Evolutionary conservation across 1,140 invertebrate genomes (phyloP), one percentile per base, ranked within the genome.

Genomic region (Asbolus verrucosus): DNA sequence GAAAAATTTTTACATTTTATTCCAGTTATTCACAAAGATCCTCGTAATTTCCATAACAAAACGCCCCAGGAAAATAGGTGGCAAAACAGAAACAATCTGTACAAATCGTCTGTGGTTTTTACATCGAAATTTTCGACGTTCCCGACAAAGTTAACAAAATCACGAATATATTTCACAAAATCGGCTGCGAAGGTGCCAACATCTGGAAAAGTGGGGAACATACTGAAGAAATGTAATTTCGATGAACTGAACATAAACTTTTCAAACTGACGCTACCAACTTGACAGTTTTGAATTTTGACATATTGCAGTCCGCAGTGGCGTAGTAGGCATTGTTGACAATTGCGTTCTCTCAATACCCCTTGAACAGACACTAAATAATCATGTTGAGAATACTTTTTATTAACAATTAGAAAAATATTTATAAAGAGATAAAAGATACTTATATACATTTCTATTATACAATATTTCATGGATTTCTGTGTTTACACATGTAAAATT

Each of bases 51-150:
- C 75, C 72, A 76, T 43, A 78, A 46, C 11, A 78, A 65, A 2
- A 76, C 72, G 0, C 65, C 27, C 76, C 76, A 78, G 2, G 76
- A 78, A 19, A 78, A 78, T 24, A 78, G 62, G 31, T 78, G 76
- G 60, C 76, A 78, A 15, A 78, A 76, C 38, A 78, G 70, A 59
- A 78, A 78, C 31, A 78, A 46, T 63, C 75, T 76, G 69, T 78
- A 78, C 9, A 78, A 60, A 73, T 78, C 76, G 16, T 76, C 76
- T 18, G 73, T 63, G 0, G 73, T 75, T 62, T 73, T 70, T 9
- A 78, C 63, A 60, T 78, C 76, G 43, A 75, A 78, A 27, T 27
- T 27, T 27, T 27, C 8, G 3, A 27, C 24, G 24, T 8, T 27
- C n/a, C n/a, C n/a, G n/a, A n/a, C n/a, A n/a, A n/a, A n/a, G n/a